Base-by-base conservation (phyloP, 2,888 invertebrate genomes). In the Octonoba sinensis region DNA sequence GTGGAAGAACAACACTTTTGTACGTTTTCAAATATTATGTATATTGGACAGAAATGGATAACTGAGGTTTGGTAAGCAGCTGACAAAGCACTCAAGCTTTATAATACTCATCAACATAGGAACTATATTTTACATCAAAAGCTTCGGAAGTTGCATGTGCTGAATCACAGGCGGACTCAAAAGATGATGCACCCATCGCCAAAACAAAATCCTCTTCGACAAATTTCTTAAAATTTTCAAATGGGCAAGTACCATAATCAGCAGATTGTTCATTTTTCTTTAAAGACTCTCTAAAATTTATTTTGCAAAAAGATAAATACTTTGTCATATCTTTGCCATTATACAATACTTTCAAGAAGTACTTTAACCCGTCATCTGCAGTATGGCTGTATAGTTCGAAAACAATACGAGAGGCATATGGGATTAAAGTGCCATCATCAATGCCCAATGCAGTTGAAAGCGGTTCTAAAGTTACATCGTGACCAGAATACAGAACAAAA, bases 381-480 rank as follows among this genome's bases (percentile, higher is more conserved):
- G 24, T 73, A 59, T 93, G 93, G 85, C 93, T 92, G 86, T 96
- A 96, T 0, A 97, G 92, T 89, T 98, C 97, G 85, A 97, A 93
- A 2, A 95, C 92, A 86, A 97, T 90, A 72, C 97, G 90, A 0
- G 96, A 93, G 0, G 96, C 96, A 88, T 96, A 98, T 24, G 93
- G 93, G 62, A 96, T 93, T 84, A 93, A 89, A 75, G 87, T 88
- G 64, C 90, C 90, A 81, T 91, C 90, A 57, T 89, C 88, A 3
- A 95, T 88, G 0, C 96, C 96, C 65, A 97, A 88, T 0, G 96
- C 94, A 1, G 93, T 90, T 1, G 94, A 92, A 51, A 97, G 89
- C 84, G 95, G 94, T 86, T 95, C 94, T 51, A 97, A 87, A 0
- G 97, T 97, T 87, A 94, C 93, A 88, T 97, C 97, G 86, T 97